A percentile compares a stretch with the other conserved stretches of the same genome.
Conservation (phyloP, 1,140 invertebrate genomes). For the Lucilia cuprina region DNA sequence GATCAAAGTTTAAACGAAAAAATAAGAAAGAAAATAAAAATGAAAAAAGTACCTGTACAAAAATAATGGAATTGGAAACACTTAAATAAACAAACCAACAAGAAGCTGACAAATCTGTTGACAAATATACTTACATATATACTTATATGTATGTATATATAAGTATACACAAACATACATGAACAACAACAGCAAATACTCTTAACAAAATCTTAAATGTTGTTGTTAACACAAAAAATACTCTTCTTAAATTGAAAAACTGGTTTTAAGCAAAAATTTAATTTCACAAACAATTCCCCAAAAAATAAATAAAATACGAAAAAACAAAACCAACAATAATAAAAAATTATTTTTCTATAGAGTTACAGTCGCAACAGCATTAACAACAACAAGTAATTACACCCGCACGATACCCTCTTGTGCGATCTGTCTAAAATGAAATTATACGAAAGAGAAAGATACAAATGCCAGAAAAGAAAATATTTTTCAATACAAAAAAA, state of each 20-base stretch:
- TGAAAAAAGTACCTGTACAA: neutral
- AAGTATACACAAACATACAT: too few relatives aligned
- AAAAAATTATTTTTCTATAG: too few relatives aligned
- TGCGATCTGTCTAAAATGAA: neutral
- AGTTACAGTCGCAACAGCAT: neutral
- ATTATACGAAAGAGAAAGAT: neutral
- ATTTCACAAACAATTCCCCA: neutral
- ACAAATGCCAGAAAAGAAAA: neutral
- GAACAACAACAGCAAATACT: neutral
- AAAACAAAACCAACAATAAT: too few relatives aligned
- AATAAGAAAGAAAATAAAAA: too few relatives aligned
- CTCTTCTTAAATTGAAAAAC: slow-evolving; percentile 10
- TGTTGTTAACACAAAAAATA: neutral
- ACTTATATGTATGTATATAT: too few relatives aligned
- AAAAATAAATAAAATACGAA: neutral
- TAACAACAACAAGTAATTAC: neutral
- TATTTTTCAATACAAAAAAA: neutral
- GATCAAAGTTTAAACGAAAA: neutral
- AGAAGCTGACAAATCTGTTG: slow-evolving; percentile 14
- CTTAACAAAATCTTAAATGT: neutral
- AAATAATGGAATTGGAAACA: neutral
- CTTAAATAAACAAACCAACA: neutral
- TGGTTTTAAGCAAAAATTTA: neutral
- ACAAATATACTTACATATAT: neutral
- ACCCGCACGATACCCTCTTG: neutral